These are phyloP conservation scores for Aselliscus stoliczkanus DNA, from an alignment of 2,797 vertebrate species.

Conservation along the genomic window DNA sequence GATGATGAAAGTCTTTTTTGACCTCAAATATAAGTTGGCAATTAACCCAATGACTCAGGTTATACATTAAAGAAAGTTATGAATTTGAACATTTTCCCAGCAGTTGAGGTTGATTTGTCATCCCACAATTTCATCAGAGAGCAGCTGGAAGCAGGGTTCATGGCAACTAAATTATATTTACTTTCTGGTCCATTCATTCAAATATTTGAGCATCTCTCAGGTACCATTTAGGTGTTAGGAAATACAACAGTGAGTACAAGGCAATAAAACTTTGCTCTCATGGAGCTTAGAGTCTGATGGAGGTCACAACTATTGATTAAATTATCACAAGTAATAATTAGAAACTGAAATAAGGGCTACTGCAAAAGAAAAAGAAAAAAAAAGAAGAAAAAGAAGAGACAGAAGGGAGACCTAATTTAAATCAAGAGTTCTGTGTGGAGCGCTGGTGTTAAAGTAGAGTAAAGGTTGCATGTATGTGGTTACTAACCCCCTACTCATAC, in stretches of 20 bases:
- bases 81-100: background rate
- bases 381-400: background rate
- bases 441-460: background rate
- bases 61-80: constrained; percentile 17
- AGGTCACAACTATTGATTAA: background rate
- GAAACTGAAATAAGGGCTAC: background rate
- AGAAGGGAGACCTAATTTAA: background rate
- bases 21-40: background rate
- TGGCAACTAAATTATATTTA: background rate
- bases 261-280: background rate
- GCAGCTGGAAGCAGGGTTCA: background rate
- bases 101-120: background rate
- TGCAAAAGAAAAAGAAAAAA: background rate
- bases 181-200: background rate
- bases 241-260: background rate
- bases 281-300: background rate
- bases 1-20: background rate
- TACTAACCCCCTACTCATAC: background rate
- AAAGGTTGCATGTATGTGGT: background rate
- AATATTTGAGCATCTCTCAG: background rate
- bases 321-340: background rate
- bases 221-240: background rate
- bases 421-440: background rate
- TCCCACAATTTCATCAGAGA: background rate
- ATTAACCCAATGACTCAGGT: background rate